These are phyloP conservation scores for Zaprionus gabonicus DNA, from an alignment of 1,140 invertebrate genomes.

Conservation along the genomic window DNA sequence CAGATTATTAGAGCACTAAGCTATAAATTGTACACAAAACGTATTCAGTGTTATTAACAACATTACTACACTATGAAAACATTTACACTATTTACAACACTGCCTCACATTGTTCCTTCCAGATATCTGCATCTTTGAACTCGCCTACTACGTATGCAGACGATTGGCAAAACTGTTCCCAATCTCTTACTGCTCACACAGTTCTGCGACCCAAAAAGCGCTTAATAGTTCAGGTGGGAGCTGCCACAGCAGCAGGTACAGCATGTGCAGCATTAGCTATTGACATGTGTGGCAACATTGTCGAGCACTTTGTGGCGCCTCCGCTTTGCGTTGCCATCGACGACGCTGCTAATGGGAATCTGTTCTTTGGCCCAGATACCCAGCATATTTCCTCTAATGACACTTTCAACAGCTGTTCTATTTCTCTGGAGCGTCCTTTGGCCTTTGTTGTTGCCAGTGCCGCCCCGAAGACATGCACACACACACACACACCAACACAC, in stretches of 20 bases:
- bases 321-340: slow-evolving; percentile 8
- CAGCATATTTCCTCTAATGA: slow-evolving; percentile 72
- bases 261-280: slow-evolving; percentile 1
- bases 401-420: slow-evolving; percentile 78
- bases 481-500: neutral
- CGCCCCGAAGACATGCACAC: slow-evolving; percentile 12
- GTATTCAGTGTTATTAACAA: neutral
- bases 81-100: neutral
- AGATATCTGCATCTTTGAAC: no score
- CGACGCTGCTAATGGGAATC: slow-evolving; percentile 13
- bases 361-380: slow-evolving; percentile 9
- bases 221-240: slow-evolving; percentile 6
- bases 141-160: neutral
- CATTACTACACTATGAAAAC: neutral
- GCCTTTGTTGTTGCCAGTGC: slow-evolving; percentile 7
- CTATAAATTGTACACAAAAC: neutral
- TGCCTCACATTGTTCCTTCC: no score
- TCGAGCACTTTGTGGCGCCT: neutral
- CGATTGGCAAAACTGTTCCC: neutral
- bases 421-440: slow-evolving; percentile 52
- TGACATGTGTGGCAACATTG: slow-evolving; percentile 2
- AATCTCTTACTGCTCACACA: neutral
- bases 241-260: neutral
- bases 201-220: neutral
- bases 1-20: neutral